These are phyloP conservation scores for Linurgus olivaceus DNA, from an alignment of 2,797 vertebrate species.

Conservation along the genomic window DNA sequence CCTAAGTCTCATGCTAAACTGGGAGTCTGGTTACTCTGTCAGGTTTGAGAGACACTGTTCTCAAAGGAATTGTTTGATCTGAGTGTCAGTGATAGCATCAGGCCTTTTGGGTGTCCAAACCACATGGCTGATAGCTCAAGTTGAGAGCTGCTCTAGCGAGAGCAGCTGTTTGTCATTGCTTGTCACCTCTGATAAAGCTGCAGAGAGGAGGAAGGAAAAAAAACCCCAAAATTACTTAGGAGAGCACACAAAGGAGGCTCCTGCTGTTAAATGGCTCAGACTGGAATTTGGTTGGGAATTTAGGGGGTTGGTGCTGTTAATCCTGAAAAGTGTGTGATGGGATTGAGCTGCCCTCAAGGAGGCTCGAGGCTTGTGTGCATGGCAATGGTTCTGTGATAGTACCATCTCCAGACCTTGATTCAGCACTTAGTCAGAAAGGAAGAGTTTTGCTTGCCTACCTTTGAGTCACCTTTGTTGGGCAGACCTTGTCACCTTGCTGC, in stretches of 20 bases:
- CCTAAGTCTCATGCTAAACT: neutral
- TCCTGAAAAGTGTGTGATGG: neutral
- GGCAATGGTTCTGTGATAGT: neutral
- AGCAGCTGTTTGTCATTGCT: neutral
- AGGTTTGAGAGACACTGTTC: neutral
- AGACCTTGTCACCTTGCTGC: neutral
- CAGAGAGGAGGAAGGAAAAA: neutral
- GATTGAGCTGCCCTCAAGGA: neutral
- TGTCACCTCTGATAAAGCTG: neutral
- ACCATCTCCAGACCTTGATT: neutral
- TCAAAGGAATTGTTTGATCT: neutral
- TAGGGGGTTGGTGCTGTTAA: neutral
- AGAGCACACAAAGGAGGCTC: neutral
- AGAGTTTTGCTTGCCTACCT: neutral
- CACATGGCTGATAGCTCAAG: neutral
- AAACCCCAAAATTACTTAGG: accelerated
- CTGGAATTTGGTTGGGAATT: neutral
- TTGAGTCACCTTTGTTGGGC: neutral
- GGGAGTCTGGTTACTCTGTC: neutral
- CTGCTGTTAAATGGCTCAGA: neutral
- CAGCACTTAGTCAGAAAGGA: constrained; percentile 18
- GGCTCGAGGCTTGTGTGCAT: neutral
- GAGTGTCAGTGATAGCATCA: neutral
- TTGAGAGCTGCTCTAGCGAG: neutral
- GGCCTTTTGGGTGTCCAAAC: neutral